Base-by-base conservation (phyloP, 92 coral and sea anemone species). In the Epizoanthus stellaris region DNA sequence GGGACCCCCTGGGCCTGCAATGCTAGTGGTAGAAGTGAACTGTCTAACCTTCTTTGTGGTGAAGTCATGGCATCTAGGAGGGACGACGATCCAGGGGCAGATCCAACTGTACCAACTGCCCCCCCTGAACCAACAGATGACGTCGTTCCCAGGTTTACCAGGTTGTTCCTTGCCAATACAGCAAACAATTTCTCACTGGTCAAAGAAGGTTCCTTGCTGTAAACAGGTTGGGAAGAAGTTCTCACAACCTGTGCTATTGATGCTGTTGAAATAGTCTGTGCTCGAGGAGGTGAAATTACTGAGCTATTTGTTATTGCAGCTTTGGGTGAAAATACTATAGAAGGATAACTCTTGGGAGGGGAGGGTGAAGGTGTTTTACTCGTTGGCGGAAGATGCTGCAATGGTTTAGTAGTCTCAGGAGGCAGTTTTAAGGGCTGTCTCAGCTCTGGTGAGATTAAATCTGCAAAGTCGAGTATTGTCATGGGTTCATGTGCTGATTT, bases 391-490 rank as follows among this genome's bases (percentile, higher is more conserved):
- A 76, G 90, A 30, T 89, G 92, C 67, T 90, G 93, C 66, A 85
- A 54, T 39, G 90, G 77, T 70, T 40, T 60, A 62, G 87, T 58
- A 20, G 85, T 85, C 57, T 80, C 90, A 42, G 80, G 43, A 0
- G 85, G 77, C 57, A 82, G 54, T 66, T 91, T 89, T 60, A 80
- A 73, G 14, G 79, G 19, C 4, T 85, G 90, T 21, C 80, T 85
- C 43, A 85, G 87, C 16, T 92, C 95, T 0, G 90, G 76, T 47
- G 91, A 71, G 52, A 92, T 70, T 85, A 94, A 87, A 77, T 94
- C 95, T 7, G 98, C 98, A 94, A 94, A 94, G 75, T 94, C 95
- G 34, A 94, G 85, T 47, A 94, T 87, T 25, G 98, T 91, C 47
- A 93, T 90, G 73, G 85, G 80, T 59, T 91, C 88, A 80, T 87